These are phyloP conservation scores for Tipula confusa DNA, from an alignment of 2,888 invertebrate species.

Conservation along the genomic window DNA sequence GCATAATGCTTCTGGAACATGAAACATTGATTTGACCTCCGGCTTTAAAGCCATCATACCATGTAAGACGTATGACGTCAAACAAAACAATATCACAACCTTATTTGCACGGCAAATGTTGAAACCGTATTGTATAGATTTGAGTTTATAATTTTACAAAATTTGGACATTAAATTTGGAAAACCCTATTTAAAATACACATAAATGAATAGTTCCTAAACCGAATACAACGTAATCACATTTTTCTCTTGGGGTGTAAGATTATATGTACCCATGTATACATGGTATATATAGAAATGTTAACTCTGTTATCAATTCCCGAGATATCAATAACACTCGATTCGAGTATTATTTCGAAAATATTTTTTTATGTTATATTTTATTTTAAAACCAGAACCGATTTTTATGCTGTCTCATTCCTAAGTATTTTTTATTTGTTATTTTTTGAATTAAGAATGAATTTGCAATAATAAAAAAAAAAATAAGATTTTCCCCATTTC, in stretches of 20 bases:
- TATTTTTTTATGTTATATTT: background rate
- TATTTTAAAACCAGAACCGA: conserved; percentile 28
- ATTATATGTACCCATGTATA: background rate
- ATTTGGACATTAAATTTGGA: no score
- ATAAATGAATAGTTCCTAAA: background rate
- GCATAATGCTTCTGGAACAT: no score
- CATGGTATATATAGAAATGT: background rate
- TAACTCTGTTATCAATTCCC: conserved; percentile 29
- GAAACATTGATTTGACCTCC: no score
- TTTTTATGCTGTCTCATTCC: conserved; percentile 30
- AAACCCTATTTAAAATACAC: no score
- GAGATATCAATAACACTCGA: conserved; percentile 30
- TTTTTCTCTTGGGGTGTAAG: background rate
- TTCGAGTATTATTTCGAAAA: conserved; percentile 14
- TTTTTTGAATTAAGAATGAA: conserved; percentile 9
- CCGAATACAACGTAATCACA: background rate
- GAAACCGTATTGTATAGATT: no score
- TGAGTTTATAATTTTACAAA: no score
- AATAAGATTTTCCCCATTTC: conserved; percentile 4
- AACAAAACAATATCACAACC: no score
- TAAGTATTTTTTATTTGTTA: background rate
- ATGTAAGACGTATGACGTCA: no score
- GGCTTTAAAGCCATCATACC: no score
- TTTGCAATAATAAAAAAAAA: no score
- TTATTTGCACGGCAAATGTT: no score